Evolutionary conservation across 2,113 vertebrate species (phyloP).

Genomic region (Aegotheles bennettii): DNA sequence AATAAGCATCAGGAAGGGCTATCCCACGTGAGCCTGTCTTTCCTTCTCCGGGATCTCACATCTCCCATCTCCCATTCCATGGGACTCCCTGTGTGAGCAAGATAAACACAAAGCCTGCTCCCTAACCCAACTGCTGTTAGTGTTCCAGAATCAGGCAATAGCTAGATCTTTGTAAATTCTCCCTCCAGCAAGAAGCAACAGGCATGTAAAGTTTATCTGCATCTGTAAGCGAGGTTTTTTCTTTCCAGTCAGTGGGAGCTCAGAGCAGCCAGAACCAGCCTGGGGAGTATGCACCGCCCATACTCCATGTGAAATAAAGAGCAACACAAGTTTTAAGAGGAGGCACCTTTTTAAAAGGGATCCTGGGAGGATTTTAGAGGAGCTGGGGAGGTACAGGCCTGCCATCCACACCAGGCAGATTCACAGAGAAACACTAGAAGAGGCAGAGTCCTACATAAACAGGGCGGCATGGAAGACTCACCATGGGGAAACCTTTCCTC

Average conservation of each 20-base stretch:
- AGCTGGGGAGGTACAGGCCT: neutral
- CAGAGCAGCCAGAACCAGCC: neutral
- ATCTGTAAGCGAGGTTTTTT: neutral
- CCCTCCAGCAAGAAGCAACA: neutral
- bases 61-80: neutral
- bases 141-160: neutral
- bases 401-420: neutral
- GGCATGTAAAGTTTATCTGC: neutral
- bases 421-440: neutral
- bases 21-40: neutral
- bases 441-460: neutral
- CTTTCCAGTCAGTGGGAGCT: neutral
- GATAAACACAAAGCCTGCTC: neutral
- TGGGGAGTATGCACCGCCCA: fast-evolving
- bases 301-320: neutral
- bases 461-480: neutral
- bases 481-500: neutral
- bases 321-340: neutral
- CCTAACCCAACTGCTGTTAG: neutral
- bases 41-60: neutral
- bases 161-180: neutral
- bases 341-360: fast-evolving
- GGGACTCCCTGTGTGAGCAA: neutral
- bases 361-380: neutral
- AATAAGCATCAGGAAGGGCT: neutral